Conservation (phyloP, 2,113 vertebrate species). For the Muntiacus muntjak region DNA sequence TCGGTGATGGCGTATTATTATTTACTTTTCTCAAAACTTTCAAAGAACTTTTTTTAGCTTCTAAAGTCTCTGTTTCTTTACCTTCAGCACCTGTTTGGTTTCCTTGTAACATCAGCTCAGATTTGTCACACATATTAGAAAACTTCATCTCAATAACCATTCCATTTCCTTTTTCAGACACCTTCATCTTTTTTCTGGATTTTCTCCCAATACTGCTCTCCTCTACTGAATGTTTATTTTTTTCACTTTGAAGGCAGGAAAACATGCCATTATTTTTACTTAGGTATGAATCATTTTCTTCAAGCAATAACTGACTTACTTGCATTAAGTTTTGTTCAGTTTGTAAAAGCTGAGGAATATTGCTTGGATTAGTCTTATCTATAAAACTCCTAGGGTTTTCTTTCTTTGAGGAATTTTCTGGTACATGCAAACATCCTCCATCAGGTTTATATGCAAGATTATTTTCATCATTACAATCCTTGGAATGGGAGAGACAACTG, state of each 20-base stretch:
- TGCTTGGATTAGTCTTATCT: slow-evolving; percentile 47
- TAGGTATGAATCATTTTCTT: slow-evolving; percentile 55
- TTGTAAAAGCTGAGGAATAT: slow-evolving; percentile 44
- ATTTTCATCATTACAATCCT: slow-evolving; percentile 61
- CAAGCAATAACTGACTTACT: slow-evolving; percentile 42
- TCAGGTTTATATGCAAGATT: slow-evolving; percentile 51
- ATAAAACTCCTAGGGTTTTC: slow-evolving; percentile 46
- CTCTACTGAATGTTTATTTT: slow-evolving; percentile 24
- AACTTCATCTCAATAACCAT: not conserved
- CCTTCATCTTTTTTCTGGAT: slow-evolving; percentile 69
- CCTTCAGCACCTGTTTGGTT: slow-evolving; percentile 16
- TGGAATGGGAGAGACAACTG: slow-evolving; percentile 67
- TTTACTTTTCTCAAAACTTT: slow-evolving; percentile 52
- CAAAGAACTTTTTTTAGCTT: slow-evolving; percentile 46
- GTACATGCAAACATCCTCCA: slow-evolving; percentile 53
- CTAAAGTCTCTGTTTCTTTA: slow-evolving; percentile 31
- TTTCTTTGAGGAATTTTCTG: slow-evolving; percentile 56
- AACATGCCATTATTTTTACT: slow-evolving; percentile 41
- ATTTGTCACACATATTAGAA: not conserved
- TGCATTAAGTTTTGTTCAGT: slow-evolving; percentile 50
- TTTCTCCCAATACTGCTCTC: slow-evolving; percentile 58
- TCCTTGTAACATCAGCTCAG: slow-evolving; percentile 34
- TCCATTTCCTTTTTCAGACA: slow-evolving; percentile 58
- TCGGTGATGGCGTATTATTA: not conserved
- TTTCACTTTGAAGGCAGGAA: slow-evolving; percentile 66